Base-by-base conservation (phyloP, 2,113 vertebrate species). In the Antigone vipio region DNA sequence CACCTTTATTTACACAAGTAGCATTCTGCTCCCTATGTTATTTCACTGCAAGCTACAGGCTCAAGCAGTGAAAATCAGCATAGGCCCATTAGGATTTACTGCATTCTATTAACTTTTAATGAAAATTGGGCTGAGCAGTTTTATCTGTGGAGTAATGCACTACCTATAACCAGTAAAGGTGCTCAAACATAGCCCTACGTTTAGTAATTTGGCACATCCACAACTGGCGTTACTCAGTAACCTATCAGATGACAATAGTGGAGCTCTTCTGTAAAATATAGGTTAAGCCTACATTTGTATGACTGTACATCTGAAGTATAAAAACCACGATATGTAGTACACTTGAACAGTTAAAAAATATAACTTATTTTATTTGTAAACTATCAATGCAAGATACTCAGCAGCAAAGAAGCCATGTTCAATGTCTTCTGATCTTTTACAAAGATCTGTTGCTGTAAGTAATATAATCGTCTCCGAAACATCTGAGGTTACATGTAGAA, bases 401-500 rank as follows among this genome's bases (percentile, higher is more conserved):
- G 94, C 89, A 81, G 97, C 97, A 94, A 91, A 97, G 95, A 97
- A 96, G 91, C 96, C 97, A 96, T 95, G 85, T 96, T 94, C 96
- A 90, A 73, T 81, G 91, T 95, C 96, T 98, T 95, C 97, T 35
- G 74, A 95, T 97, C 93, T 97, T 95, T 94, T 85, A 94, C 83
- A 98, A 98, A 98, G 97, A 95, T 81, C 91, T 18, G 59, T 96
- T 95, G 94, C 95, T 98, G 88, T 93, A 92, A 96, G 94, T 96
- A 97, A 92, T 87, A 87, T 92, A 95, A 96, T 94, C 21, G 72
- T 97, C 88, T 97, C 96, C 59, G 78, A 98, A 98, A 98, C 97
- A 97, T 97, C 97, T 96, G 97, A 97, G 98, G 85, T 98, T 98
- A 98, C 95, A 98, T 96, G 94, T 98, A 98, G 97, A 99, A 99